Conservation (phyloP, 2,888 invertebrate species). For the Oxyteleia sp. region DNA sequence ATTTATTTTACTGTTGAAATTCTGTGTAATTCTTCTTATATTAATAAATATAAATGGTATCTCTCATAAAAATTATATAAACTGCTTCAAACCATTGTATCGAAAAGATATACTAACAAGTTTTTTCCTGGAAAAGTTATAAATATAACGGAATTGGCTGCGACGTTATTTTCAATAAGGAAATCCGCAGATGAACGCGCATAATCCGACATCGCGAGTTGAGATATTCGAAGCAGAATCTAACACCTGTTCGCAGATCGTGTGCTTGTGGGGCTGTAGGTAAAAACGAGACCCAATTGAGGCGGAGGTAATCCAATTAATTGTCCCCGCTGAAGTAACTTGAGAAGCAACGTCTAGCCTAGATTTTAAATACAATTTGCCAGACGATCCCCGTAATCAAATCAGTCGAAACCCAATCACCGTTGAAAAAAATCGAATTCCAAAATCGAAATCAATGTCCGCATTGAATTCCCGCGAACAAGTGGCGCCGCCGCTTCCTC, state of each 20-base stretch:
- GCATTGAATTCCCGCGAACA: background rate
- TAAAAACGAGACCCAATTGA: constrained; percentile 30
- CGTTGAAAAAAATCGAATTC: constrained; percentile 5
- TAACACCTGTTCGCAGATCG: constrained; percentile 44
- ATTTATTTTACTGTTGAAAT: no score
- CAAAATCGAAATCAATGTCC: constrained; percentile 7
- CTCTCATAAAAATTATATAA: no score
- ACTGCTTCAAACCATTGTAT: no score
- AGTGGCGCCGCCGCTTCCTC: constrained; percentile 21
- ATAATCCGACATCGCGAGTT: constrained; percentile 17
- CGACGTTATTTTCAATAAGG: background rate
- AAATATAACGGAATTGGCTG: no score
- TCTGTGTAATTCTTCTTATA: no score
- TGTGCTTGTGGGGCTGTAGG: constrained; percentile 59
- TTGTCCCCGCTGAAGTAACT: constrained; percentile 35
- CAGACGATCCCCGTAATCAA: constrained; percentile 17
- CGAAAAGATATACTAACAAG: no score
- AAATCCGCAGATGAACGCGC: background rate
- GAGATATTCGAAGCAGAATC: constrained; percentile 5
- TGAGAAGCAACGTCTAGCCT: constrained; percentile 48
- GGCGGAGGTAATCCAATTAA: constrained; percentile 56
- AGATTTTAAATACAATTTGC: constrained; percentile 65
- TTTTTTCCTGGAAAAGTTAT: constrained; percentile 47
- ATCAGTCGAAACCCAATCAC: constrained; percentile 45
- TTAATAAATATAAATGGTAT: no score